These are phyloP conservation scores for Aurelia coerulea DNA, from an alignment of 30 jellyfish, hydroid and myxozoan genomes.

Conservation along the genomic window DNA sequence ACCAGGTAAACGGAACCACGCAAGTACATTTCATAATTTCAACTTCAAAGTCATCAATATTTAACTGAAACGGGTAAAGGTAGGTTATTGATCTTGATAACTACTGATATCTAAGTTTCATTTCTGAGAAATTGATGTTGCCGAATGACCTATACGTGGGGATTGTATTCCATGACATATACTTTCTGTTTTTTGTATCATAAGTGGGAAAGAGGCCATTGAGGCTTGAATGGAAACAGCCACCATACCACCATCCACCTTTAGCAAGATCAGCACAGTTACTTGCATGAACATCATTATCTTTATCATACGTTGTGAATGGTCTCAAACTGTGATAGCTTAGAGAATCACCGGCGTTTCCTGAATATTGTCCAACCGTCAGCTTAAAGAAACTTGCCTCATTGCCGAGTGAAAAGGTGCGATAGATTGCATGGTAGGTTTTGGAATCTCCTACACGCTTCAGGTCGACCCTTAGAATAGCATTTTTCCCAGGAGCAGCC, in stretches of 20 bases:
- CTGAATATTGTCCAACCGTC: background rate
- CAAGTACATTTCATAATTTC: no score
- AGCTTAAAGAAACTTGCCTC: slow-evolving; percentile 3
- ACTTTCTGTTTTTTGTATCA: background rate
- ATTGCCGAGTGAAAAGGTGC: background rate
- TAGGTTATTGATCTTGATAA: background rate
- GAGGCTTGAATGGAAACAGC: background rate
- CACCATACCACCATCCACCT: slow-evolving; percentile 19
- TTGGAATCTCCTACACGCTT: background rate
- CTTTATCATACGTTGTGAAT: slow-evolving; percentile 3
- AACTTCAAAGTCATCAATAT: no score
- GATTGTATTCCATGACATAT: background rate
- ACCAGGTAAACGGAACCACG: no score
- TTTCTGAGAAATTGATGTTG: background rate
- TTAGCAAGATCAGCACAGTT: background rate
- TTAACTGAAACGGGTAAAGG: no score
- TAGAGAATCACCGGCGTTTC: slow-evolving; percentile 17
- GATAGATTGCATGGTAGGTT: background rate
- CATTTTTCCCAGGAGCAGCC: background rate
- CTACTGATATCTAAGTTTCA: slow-evolving; percentile 7
- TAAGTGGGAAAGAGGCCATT: background rate
- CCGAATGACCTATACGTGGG: background rate
- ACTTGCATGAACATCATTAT: background rate
- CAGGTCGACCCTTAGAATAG: slow-evolving; percentile 6
- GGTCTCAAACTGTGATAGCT: background rate